Conservation (phyloP, 2,113 vertebrate genomes). For the Dromiciops gliroides region DNA sequence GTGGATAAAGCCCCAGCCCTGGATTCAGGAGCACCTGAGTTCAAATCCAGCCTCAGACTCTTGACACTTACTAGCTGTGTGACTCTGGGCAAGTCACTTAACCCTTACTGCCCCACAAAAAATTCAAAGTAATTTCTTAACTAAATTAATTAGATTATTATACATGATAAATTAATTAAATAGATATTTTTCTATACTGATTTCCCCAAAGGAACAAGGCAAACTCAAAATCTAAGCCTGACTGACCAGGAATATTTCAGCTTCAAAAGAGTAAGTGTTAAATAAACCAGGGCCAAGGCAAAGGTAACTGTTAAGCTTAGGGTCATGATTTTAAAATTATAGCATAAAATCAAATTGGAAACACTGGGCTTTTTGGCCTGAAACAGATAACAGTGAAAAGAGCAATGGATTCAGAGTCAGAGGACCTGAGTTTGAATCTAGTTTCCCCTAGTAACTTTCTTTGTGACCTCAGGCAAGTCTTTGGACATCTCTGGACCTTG, state of each 20-base stretch:
- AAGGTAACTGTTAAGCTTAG: conserved; percentile 11
- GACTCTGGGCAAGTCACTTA: too few relatives aligned
- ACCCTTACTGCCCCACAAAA: too few relatives aligned
- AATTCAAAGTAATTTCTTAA: conserved; percentile 25
- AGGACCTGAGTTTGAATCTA: neutral
- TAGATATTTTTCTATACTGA: conserved; percentile 35
- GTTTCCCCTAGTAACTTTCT: neutral
- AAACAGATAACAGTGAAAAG: neutral
- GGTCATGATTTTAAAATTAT: neutral
- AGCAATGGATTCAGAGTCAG: neutral
- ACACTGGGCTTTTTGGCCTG: conserved; percentile 20
- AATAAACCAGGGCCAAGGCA: conserved; percentile 22
- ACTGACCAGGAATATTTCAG: neutral
- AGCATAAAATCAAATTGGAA: conserved; percentile 40
- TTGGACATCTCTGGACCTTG: neutral
- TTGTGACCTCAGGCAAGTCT: neutral
- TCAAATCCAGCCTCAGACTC: too few relatives aligned
- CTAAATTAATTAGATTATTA: too few relatives aligned
- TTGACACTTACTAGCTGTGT: too few relatives aligned
- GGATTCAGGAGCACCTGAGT: too few relatives aligned
- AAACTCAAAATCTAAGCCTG: neutral
- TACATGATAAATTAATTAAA: too few relatives aligned
- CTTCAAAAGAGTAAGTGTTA: neutral
- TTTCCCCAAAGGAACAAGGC: conserved; percentile 11
- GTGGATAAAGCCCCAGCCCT: too few relatives aligned